These are phyloP conservation scores for Andrena chrysosceles DNA, from an alignment of 2,888 invertebrate species.

Conservation along the genomic window DNA sequence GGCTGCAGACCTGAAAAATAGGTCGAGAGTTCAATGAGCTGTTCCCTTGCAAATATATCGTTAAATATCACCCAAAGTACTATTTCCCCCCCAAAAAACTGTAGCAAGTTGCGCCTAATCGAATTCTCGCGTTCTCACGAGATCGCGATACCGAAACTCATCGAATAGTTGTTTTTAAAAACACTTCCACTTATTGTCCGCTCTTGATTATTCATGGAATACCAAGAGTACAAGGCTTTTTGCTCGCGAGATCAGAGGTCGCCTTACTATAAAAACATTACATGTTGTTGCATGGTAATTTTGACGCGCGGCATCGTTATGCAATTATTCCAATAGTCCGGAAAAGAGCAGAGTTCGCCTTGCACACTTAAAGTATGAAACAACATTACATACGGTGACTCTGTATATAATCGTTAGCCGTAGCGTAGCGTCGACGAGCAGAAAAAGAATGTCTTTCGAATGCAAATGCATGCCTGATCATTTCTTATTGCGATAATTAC, in stretches of 20 bases:
- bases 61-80: background rate
- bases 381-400: background rate
- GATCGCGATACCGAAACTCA: background rate
- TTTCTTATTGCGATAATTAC: background rate
- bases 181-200: background rate
- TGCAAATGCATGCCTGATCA: background rate
- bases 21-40: background rate
- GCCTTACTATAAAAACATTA: background rate
- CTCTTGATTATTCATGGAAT: background rate
- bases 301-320: background rate
- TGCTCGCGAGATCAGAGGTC: constrained; percentile 53
- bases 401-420: background rate
- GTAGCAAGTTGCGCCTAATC: background rate
- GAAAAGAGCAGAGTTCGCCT: background rate
- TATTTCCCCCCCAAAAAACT: background rate
- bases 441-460: background rate
- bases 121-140: background rate
- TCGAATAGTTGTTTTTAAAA: background rate
- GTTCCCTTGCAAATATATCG: background rate
- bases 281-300: constrained; percentile 12
- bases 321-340: constrained; percentile 2
- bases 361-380: background rate
- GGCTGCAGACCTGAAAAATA: constrained; percentile 80
- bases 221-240: constrained; percentile 9
- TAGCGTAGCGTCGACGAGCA: background rate